Conservation (phyloP, 2,888 invertebrate species). For the Trypoxylon attenuatum region DNA sequence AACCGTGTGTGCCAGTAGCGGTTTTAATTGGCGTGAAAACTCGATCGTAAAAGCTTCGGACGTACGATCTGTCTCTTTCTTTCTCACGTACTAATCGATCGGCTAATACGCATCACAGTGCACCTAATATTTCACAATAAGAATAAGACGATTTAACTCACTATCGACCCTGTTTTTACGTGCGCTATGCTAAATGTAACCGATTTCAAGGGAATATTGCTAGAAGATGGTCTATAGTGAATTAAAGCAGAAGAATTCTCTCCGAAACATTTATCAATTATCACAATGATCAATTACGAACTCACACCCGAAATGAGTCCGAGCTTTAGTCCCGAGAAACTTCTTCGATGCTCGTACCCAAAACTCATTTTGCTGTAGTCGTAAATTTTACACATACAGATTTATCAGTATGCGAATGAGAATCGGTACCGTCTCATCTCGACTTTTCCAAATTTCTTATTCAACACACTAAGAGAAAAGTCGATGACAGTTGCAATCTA, state of each 20-base stretch:
- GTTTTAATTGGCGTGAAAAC: constrained; percentile 37
- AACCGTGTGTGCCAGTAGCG: constrained; percentile 38
- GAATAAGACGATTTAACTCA: too few species aligned
- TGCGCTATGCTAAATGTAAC: too few species aligned
- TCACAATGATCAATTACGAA: too few species aligned
- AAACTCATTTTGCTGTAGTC: too few species aligned
- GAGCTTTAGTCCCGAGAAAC: constrained; percentile 8
- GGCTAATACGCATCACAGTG: constrained; percentile 42
- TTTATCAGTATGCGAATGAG: constrained; percentile 4
- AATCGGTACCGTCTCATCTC: not conserved
- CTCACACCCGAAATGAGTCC: too few species aligned
- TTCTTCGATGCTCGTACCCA: constrained; percentile 17
- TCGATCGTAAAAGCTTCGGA: constrained; percentile 11
- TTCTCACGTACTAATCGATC: constrained; percentile 26
- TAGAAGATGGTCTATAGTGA: too few species aligned
- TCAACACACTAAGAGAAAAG: constrained; percentile 20
- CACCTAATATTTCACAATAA: constrained; percentile 20
- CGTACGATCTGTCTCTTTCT: constrained; percentile 24
- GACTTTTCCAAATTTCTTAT: constrained; percentile 1
- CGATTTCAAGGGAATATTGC: too few species aligned
- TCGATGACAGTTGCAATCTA: not conserved
- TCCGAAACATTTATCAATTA: too few species aligned
- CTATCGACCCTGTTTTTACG: too few species aligned
- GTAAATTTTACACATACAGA: not conserved
- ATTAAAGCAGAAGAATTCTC: too few species aligned